Percentiles rank a stretch among this genome's conserved stretches.
Evolutionary conservation across 1,140 invertebrate species (phyloP).

Genomic region (Spodoptera litura): DNA sequence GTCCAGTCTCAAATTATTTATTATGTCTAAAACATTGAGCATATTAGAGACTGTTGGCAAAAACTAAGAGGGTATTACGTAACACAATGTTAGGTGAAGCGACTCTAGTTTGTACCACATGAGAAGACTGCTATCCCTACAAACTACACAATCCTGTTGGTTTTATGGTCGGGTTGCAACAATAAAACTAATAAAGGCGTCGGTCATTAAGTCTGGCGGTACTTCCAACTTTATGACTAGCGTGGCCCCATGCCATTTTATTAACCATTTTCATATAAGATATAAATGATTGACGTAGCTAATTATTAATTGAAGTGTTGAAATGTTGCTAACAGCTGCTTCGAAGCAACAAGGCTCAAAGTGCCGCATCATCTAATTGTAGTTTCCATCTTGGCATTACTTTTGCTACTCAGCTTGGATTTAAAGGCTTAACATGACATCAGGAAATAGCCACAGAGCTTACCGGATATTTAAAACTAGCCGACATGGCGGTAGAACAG

Average conservation of each 20-base stretch:
- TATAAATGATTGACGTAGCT: constrained; percentile 16
- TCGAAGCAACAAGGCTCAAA: background rate
- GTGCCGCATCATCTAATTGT: constrained; percentile 7
- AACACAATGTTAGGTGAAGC: too few relatives aligned
- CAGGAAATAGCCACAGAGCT: background rate
- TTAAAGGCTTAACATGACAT: background rate
- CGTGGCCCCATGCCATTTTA: constrained; percentile 13
- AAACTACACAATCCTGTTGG: constrained; percentile 7
- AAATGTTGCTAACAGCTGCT: constrained; percentile 3
- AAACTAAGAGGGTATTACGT: too few relatives aligned
- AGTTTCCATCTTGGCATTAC: background rate
- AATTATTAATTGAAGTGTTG: constrained; percentile 24
- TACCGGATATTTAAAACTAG: background rate
- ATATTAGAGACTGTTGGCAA: too few relatives aligned
- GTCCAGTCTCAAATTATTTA: too few relatives aligned
- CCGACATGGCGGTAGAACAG: background rate
- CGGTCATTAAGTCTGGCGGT: constrained; percentile 19
- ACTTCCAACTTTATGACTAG: constrained; percentile 7
- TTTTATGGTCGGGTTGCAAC: constrained; percentile 22
- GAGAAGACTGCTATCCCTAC: background rate
- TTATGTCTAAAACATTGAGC: too few relatives aligned
- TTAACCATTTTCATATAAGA: constrained; percentile 22
- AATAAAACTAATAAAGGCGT: constrained; percentile 38
- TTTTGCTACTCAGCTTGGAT: background rate
- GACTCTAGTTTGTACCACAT: background rate